These are phyloP conservation scores for Metellina segmentata DNA, from an alignment of 2,888 invertebrate genomes.

Conservation along the genomic window DNA sequence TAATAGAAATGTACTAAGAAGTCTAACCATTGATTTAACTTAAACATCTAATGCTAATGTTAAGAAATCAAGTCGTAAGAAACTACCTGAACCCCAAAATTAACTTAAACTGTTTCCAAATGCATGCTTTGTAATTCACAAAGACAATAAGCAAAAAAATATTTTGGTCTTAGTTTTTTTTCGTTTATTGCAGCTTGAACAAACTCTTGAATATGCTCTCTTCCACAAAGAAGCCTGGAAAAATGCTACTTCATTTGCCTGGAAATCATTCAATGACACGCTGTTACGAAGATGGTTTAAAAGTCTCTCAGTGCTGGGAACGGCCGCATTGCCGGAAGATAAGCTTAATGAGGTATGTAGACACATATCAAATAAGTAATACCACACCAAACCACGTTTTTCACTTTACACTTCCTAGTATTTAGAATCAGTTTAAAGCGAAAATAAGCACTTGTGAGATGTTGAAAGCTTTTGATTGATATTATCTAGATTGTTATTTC, in stretches of 20 bases:
- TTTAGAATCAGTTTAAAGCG: not conserved
- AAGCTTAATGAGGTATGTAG: slow-evolving; percentile 86
- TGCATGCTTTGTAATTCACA: too few species aligned
- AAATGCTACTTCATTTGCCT: slow-evolving; percentile 88
- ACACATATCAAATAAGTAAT: not conserved
- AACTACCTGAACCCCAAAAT: too few species aligned
- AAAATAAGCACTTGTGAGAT: not conserved
- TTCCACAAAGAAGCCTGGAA: slow-evolving; percentile 90
- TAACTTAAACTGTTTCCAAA: too few species aligned
- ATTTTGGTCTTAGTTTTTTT: not conserved
- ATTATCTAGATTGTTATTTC: not conserved
- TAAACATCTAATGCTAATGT: too few species aligned
- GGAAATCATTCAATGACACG: slow-evolving; percentile 87
- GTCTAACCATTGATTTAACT: too few species aligned
- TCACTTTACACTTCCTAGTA: slow-evolving; percentile 1
- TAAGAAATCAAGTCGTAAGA: not conserved
- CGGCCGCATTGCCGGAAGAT: slow-evolving; percentile 87
- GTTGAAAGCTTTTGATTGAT: not conserved
- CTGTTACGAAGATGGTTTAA: slow-evolving; percentile 88
- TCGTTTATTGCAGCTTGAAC: slow-evolving; percentile 78
- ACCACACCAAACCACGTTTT: not conserved
- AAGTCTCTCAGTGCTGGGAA: slow-evolving; percentile 87
- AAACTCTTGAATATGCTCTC: slow-evolving; percentile 78
- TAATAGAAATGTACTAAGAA: too few species aligned
- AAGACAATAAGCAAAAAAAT: not conserved